Evolutionary conservation across 2,888 invertebrate genomes (phyloP).

Genomic region (Parnassius apollo): DNA sequence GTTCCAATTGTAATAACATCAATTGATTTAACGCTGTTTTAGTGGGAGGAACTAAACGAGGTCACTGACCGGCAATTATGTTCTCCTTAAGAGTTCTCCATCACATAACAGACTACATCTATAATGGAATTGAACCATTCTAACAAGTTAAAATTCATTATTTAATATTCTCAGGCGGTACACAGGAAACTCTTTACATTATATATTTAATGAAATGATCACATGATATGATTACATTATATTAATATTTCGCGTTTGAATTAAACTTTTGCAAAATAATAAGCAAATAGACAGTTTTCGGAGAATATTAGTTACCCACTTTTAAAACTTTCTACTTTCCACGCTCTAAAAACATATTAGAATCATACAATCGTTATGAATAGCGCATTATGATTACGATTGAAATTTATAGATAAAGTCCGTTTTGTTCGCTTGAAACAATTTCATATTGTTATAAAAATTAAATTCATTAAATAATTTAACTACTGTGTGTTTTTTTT

Average conservation of each 20-base stretch:
- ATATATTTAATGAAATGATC: neutral
- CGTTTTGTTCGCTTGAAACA: slow-evolving; percentile 9
- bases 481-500: slow-evolving; percentile 6
- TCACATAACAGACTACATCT: slow-evolving; percentile 37
- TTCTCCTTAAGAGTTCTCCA: slow-evolving; percentile 68
- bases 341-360: slow-evolving; percentile 79
- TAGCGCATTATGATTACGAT: slow-evolving; percentile 63
- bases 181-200: neutral
- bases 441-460: slow-evolving; percentile 7
- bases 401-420: slow-evolving; percentile 40
- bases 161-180: slow-evolving; percentile 26
- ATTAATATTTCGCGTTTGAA: neutral
- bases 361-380: slow-evolving; percentile 70
- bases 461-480: slow-evolving; percentile 6
- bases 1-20: slow-evolving; percentile 78
- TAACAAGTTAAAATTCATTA: slow-evolving; percentile 28
- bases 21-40: slow-evolving; percentile 80
- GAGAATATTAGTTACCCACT: slow-evolving; percentile 69
- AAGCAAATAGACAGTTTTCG: slow-evolving; percentile 58
- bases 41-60: slow-evolving; percentile 76
- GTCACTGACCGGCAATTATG: slow-evolving; percentile 79
- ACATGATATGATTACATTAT: neutral
- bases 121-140: slow-evolving; percentile 37
- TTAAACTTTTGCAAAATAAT: slow-evolving; percentile 31
- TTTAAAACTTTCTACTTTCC: slow-evolving; percentile 79